Percentiles rank a stretch among this genome's conserved stretches.
phyloP scores from a whole-genome alignment of 2,113 vertebrate species.

The Oxyura jamaicensis region DNA sequence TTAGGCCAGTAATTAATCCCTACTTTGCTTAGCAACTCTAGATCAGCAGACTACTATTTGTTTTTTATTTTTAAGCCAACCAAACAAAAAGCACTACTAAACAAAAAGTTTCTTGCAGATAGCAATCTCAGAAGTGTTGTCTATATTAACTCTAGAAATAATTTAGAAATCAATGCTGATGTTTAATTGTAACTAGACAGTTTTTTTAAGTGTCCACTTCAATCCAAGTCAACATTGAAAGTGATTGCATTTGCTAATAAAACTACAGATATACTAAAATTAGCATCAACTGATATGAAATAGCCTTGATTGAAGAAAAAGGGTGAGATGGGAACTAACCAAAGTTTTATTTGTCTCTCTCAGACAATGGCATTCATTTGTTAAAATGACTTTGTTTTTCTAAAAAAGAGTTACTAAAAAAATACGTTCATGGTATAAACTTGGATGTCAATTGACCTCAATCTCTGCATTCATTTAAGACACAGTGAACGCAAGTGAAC shows the following conservation, averaged over 20 bases:
- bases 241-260: neutral
- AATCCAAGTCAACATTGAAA: neutral
- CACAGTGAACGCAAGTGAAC: too few relatives aligned
- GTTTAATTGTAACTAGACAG: neutral
- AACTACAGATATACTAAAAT: neutral
- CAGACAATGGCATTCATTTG: neutral
- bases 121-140: neutral
- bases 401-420: neutral
- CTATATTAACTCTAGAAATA: neutral
- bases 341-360: neutral
- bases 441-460: neutral
- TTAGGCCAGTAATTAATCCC: neutral
- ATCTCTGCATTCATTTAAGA: neutral
- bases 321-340: neutral
- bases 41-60: neutral
- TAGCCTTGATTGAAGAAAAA: neutral
- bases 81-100: neutral
- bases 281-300: neutral
- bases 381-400: neutral
- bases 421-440: accelerated
- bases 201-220: neutral
- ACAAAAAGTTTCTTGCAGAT: neutral
- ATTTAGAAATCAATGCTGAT: neutral
- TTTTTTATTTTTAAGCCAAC: neutral
- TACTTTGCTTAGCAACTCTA: neutral